Base-by-base conservation (phyloP, 2,113 vertebrate genomes). In the Sterrhoptilus dennistouni region DNA sequence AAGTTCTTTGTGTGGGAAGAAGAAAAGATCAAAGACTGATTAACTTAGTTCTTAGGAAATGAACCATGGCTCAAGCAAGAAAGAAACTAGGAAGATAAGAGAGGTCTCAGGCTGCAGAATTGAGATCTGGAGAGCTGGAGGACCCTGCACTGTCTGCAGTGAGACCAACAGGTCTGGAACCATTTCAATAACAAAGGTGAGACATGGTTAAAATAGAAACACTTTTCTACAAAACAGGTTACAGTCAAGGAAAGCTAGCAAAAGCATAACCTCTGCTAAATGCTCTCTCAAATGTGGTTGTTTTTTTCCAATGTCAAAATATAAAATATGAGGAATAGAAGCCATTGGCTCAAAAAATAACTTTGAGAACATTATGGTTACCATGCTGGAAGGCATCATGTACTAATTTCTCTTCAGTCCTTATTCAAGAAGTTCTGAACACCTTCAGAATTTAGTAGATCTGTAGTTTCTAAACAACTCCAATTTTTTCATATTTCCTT, bases 1-100 rank as follows among this genome's bases (percentile, higher is more conserved):
- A 63, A 13, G 38, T 11, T 2, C 4, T 81, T 59, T 64, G 35
- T 75, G 60, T 92, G 69, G 83, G 86, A 94, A 93, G 86, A 93
- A 84, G 27, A 52, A 50, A 89, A 86, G 72, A 92, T 91, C 79
- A 93, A 95, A 96, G 78, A 52, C 36, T 83, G 69, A 78, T 78
- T 86, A 68, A 69, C 5, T 64, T 59, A 40, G 53, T 31, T 89
- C 33, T 85, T 77, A 64, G 56, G 54, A 83, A 91, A 79, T 16
- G 23, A 91, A 52, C 50, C 6, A 25, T 33, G 53, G 36, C 63
- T 54, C 42, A 47, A 77, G 33, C 17, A 80, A 91, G 45, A 47
- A 91, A 44, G 25, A 61, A 83, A 21, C 3, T 6, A 36, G 23
- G 63, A 61, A 77, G 86, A 53, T 24, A 59, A 83, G 45, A 68